Base-by-base conservation (phyloP, 2,797 vertebrate genomes). In the Gallinago nigripennis region DNA sequence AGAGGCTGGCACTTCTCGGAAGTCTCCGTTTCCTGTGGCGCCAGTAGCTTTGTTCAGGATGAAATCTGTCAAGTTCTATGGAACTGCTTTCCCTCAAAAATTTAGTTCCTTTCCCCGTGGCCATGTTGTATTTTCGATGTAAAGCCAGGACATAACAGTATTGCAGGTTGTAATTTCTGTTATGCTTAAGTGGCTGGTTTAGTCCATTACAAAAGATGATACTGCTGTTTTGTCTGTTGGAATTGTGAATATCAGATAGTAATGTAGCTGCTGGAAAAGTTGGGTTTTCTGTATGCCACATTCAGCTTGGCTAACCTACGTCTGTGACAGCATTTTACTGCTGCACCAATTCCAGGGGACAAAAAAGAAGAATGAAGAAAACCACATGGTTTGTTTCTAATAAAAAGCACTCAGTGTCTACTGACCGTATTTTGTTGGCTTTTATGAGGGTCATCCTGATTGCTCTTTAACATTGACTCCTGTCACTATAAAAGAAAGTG, bases 81-180 rank as follows among this genome's bases (percentile, higher is more conserved):
- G 19, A 85, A 41, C 14, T n/a, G 12, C 18, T 65, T 57, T 37
- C 15, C 18, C 15, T 39, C 4, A 3, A 5, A 33, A 58, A 50
- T 15, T 4, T 0, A 4, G 2, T 70, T 63, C 7, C 15, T 21
- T 86, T 39, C 24, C 30, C 0, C 6, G 1, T 8, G 27, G 3
- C 8, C 3, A 0, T 11, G 1, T 17, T 69, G 1, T 12, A 1
- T 1, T 35, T 78, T 69, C 60, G 20, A 63, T 57, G 6, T 39
- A 48, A 61, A 68, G 20, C 45, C 73, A 12, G 14, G 7, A 35
- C 4, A 3, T 35, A 27, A 9, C 8, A 50, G 23, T 9, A 33
- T 6, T n/a, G 5, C 25, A 41, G 27, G 5, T 7, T 73, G 24
- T 43, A 9, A 24, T 18, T 72, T 39, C 8, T 54, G 15, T 15